These are phyloP conservation scores for Drosophila fuyamai DNA, from an alignment of 1,140 invertebrate species.

Conservation along the genomic window DNA sequence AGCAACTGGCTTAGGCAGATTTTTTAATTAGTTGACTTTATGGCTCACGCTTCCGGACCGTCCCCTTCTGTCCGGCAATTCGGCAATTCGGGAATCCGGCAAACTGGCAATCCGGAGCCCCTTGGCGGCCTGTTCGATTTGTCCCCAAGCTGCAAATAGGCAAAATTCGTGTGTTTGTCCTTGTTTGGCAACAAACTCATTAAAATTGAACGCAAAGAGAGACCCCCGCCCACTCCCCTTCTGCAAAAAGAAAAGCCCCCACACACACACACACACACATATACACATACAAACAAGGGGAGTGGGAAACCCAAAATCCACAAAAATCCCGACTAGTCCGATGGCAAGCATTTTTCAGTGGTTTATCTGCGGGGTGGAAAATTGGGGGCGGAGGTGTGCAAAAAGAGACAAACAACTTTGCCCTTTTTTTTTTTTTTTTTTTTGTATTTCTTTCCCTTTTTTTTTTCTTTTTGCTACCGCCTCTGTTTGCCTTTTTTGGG, in stretches of 20 bases:
- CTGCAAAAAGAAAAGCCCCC: constrained; percentile 2
- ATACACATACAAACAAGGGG: background rate
- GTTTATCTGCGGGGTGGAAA: constrained; percentile 37
- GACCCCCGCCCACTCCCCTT: background rate
- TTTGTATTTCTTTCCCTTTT: background rate
- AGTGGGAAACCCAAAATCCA: constrained; percentile 23
- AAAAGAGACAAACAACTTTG: constrained; percentile 28
- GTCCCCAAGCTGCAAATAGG: constrained; percentile 46
- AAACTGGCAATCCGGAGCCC: background rate
- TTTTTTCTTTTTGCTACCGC: constrained; percentile 20
- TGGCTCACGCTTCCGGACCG: constrained; percentile 19
- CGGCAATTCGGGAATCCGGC: too few relatives aligned
- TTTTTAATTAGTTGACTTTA: constrained; percentile 65
- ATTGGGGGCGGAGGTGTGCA: constrained; percentile 3
- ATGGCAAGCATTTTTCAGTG: constrained; percentile 54
- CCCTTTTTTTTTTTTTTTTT: constrained; percentile 30
- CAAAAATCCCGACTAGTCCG: constrained; percentile 34
- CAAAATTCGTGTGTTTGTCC: constrained; percentile 34
- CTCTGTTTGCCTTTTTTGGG: constrained; percentile 58
- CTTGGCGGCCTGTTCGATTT: constrained; percentile 34
- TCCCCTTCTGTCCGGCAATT: background rate
- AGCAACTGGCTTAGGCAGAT: constrained; percentile 36
- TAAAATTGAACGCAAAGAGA: constrained; percentile 46
- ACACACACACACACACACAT: background rate
- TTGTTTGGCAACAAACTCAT: constrained; percentile 55